These are phyloP conservation scores for Bucorvus abyssinicus DNA, from an alignment of 2,797 vertebrate genomes.

Conservation along the genomic window DNA sequence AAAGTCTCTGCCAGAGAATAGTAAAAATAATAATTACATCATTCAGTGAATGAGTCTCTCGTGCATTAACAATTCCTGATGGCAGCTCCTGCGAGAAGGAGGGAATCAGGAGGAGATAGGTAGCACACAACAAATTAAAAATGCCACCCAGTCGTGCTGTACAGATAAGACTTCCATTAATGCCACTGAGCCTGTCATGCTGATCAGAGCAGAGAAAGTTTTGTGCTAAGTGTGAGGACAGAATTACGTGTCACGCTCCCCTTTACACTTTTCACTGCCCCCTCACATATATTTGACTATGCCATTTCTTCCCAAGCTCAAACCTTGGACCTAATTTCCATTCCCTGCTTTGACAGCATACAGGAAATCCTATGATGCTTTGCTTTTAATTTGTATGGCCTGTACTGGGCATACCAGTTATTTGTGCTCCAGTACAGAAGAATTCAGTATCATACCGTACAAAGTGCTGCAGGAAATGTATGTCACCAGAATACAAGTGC, in stretches of 20 bases:
- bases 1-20: background rate
- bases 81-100: background rate
- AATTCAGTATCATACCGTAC: background rate
- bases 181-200: rapidly evolving
- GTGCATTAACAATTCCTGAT: background rate
- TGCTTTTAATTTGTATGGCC: background rate
- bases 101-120: background rate
- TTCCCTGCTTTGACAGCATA: background rate
- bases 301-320: background rate
- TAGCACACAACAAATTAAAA: background rate
- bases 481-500: background rate
- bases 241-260: background rate
- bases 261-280: background rate
- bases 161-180: background rate
- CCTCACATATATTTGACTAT: background rate
- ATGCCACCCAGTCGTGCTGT: background rate
- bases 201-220: background rate
- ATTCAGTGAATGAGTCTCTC: background rate
- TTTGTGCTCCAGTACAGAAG: background rate
- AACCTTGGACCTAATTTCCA: background rate
- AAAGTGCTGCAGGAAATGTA: background rate
- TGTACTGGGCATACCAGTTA: too few relatives aligned
- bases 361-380: background rate
- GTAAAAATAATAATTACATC: background rate
- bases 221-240: background rate